These are phyloP conservation scores for Scaptodrosophila lebanonensis DNA, from an alignment of 1,140 invertebrate species.

Conservation along the genomic window DNA sequence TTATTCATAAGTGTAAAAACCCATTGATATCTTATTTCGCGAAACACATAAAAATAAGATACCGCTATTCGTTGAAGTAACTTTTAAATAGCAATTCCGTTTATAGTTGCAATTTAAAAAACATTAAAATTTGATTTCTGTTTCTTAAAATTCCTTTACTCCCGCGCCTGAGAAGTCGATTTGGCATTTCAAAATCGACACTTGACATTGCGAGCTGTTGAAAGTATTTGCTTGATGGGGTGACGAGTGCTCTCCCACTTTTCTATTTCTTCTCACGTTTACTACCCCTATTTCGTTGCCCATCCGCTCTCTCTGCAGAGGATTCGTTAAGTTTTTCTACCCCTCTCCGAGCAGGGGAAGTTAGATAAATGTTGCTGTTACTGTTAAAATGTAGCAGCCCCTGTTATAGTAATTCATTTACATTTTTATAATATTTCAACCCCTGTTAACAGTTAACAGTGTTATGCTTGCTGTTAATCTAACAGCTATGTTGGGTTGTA, in stretches of 20 bases:
- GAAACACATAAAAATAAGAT: no score
- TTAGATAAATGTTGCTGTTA: conserved; percentile 42
- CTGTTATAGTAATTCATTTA: no score
- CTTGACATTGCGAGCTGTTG: neutral
- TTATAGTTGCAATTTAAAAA: neutral
- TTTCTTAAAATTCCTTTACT: neutral
- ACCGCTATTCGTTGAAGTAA: no score
- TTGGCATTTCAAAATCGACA: neutral
- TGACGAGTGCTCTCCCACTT: neutral
- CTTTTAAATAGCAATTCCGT: neutral
- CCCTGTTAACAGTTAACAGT: no score
- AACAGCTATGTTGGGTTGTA: no score
- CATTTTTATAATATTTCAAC: no score
- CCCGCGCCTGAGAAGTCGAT: neutral
- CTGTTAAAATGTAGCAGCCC: neutral
- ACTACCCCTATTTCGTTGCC: conserved; percentile 15
- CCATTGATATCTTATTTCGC: no score
- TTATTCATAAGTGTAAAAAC: no score
- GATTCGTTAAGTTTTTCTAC: conserved; percentile 52
- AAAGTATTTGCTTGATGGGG: neutral
- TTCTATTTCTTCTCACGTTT: conserved; percentile 10
- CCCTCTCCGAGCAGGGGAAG: conserved; percentile 39
- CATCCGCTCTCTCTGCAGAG: conserved; percentile 23
- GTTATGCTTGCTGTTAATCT: no score
- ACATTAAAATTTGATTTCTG: neutral